These are phyloP conservation scores for Piscicola geometra DNA, from an alignment of 2,888 invertebrate species.

Conservation along the genomic window DNA sequence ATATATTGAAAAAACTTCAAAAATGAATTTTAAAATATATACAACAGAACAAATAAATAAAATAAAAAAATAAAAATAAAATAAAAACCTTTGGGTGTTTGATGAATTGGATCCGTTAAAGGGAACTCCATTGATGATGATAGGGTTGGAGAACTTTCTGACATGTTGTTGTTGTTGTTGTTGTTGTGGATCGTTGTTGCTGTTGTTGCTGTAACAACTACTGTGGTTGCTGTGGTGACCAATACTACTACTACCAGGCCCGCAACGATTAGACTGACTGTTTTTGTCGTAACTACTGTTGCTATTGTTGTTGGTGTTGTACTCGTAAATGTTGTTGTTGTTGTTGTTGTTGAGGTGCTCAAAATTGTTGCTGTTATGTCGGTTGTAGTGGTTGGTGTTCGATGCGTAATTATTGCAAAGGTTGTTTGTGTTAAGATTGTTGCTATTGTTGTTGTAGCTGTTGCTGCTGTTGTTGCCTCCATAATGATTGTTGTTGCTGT, in stretches of 20 bases:
- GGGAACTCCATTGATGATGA: slow-evolving; percentile 2
- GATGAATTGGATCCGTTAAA: neutral
- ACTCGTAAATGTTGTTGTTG: neutral
- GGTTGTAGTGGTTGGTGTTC: neutral
- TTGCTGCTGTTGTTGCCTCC: slow-evolving; percentile 39
- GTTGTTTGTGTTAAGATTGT: neutral
- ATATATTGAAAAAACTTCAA: too few species aligned
- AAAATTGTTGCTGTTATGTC: slow-evolving; percentile 3
- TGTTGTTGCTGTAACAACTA: neutral
- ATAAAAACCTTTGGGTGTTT: neutral
- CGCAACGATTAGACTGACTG: neutral
- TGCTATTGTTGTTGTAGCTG: neutral
- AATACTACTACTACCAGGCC: neutral
- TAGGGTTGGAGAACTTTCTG: neutral
- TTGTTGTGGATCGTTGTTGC: neutral
- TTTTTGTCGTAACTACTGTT: neutral
- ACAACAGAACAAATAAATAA: neutral
- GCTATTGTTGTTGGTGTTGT: neutral
- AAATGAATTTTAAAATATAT: neutral
- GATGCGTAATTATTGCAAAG: too few species aligned
- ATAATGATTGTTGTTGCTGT: neutral
- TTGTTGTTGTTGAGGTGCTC: neutral
- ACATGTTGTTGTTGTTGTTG: neutral
- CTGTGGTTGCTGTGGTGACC: neutral
- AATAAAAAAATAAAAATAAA: too few species aligned